Base-by-base conservation (phyloP, 2,888 invertebrate species). In the Agrochola circellaris region DNA sequence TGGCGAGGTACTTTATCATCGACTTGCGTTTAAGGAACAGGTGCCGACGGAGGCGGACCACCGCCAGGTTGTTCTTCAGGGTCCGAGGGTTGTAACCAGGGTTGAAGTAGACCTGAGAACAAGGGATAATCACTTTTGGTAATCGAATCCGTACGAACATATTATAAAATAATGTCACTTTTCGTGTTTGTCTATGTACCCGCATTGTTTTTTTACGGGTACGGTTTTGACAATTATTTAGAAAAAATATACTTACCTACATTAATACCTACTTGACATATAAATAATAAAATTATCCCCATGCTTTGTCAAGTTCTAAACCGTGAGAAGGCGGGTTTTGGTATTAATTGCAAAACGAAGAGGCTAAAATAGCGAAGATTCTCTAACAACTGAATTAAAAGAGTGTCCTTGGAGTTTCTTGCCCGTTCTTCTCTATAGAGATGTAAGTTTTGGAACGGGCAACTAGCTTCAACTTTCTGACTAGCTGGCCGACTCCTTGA, bases 71-170 rank as follows among this genome's bases (percentile, higher is more conserved):
- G 88, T 93, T 92, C 0, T 88, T 85, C 0, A 96, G 89, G 0
- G 93, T 95, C 45, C 91, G 92, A 0, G 96, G 95, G 79, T 93
- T 92, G 91, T 96, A 96, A n/a, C 91, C 84, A 0, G 96, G 96
- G 75, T 96, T 94, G 89, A 96, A 96, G 88, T 92, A 96, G 0
- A 96, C 96, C 96, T 96, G 82, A 15, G 20, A 67, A 42, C 34
- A 38, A 61, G 0, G 3, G 2, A 45, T 17, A 17, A 30, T 34
- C 30, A 20, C 15, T 4, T 26, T 20, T 30, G 17, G 60, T 60
- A 60, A 60, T 30, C 20, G 1, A 60, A 30, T 17, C 20, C 20
- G 60, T 9, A 30, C 20, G 60, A 4, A 30, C 9, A 9, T 60
- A 8, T 20, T 30, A 20, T 9, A 60, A 60, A 30, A 30, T 60